Evolutionary conservation across 2,797 vertebrate genomes (phyloP).

Genomic region (Lithobates pipiens): DNA sequence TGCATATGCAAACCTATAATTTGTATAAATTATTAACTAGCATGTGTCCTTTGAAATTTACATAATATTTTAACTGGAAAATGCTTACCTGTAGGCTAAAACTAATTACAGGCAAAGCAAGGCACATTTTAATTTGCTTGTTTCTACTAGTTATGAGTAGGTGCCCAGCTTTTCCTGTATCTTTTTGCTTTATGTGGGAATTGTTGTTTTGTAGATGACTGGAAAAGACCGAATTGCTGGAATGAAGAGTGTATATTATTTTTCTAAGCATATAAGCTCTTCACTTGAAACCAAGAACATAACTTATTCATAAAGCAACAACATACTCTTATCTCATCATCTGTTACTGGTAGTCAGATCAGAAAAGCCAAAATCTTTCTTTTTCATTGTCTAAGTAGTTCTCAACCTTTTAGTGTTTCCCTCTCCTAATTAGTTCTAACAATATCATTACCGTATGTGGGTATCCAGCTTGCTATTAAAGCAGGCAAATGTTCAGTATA

Average conservation of each 20-base stretch:
- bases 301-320: constrained; percentile 9
- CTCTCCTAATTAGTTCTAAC: constrained; percentile 47
- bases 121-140: no score
- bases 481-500: constrained; percentile 50
- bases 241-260: not conserved
- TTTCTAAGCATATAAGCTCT: not conserved
- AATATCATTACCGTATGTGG: constrained; percentile 51
- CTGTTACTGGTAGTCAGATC: not conserved
- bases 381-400: constrained; percentile 22
- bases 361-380: constrained; percentile 5
- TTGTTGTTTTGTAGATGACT: not conserved
- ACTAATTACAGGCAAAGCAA: no score
- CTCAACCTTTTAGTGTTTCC: constrained; percentile 3
- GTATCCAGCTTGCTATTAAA: constrained; percentile 43
- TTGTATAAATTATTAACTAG: no score
- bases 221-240: not conserved
- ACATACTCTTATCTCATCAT: not conserved
- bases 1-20: no score
- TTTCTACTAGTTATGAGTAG: not conserved
- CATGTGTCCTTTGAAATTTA: no score
- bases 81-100: no score
- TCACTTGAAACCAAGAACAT: not conserved
- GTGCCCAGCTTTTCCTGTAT: not conserved
- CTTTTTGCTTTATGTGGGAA: not conserved
- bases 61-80: no score